Evolutionary conservation across 2,113 vertebrate species (phyloP).

Genomic region (Helogale parvula): DNA sequence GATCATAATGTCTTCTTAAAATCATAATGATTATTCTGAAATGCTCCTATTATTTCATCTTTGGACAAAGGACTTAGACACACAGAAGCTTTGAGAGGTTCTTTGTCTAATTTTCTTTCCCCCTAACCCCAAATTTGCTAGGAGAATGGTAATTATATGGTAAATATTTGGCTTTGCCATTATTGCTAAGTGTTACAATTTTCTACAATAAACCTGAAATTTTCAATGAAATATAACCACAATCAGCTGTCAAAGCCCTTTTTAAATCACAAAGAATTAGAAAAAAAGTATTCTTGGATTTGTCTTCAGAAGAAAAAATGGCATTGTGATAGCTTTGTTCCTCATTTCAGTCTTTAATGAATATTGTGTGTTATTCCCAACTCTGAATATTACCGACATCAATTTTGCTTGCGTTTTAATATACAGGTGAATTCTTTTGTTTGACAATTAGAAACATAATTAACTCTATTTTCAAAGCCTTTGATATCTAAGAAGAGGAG

Average conservation of each 20-base stretch:
- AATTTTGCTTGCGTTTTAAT: conserved; percentile 19
- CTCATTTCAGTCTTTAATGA: conserved; percentile 32
- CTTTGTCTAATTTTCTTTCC: conserved; percentile 45
- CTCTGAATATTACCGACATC: not conserved
- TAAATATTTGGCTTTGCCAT: conserved; percentile 53
- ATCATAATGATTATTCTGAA: conserved; percentile 24
- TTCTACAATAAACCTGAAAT: conserved; percentile 56
- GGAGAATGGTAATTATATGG: conserved; percentile 47
- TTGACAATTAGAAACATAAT: conserved; percentile 44
- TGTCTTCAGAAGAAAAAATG: conserved; percentile 46
- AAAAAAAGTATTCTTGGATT: not conserved
- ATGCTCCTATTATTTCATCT: not conserved
- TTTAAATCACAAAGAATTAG: conserved; percentile 29
- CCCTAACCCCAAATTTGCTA: not conserved
- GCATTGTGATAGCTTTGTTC: not conserved
- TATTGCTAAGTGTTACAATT: conserved; percentile 44
- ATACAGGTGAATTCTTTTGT: conserved; percentile 21
- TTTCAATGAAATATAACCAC: conserved; percentile 60
- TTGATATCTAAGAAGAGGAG: conserved; percentile 35
- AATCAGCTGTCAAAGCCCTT: conserved; percentile 40
- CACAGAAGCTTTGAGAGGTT: not conserved
- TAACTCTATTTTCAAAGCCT: conserved; percentile 40
- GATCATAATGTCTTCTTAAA: not conserved
- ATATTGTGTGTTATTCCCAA: conserved; percentile 26
- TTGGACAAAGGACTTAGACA: not conserved